Evolutionary conservation across 2,113 vertebrate species (phyloP).

Genomic region (Mobula birostris): DNA sequence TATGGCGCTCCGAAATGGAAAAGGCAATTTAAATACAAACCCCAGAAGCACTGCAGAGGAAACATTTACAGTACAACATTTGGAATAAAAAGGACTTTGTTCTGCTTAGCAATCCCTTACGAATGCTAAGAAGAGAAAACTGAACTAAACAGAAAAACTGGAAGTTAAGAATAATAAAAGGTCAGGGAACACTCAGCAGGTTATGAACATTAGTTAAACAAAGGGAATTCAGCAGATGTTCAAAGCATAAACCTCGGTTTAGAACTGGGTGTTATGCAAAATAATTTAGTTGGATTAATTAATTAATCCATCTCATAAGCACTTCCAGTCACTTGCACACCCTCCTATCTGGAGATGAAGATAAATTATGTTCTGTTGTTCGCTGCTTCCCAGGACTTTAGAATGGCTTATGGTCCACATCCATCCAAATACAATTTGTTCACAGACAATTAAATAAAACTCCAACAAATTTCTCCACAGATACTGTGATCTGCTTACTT

Average conservation of each 20-base stretch:
- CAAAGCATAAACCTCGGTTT: not conserved
- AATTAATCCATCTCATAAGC: no score
- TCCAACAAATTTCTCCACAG: not conserved
- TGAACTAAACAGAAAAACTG: not conserved
- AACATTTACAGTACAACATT: no score
- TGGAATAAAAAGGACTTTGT: no score
- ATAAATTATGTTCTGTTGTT: not conserved
- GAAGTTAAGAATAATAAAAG: not conserved
- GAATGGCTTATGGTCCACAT: no score
- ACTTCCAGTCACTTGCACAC: not conserved
- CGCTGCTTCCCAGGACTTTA: not conserved
- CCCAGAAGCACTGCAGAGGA: no score
- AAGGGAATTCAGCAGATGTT: not conserved
- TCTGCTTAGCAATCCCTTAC: no score
- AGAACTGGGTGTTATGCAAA: not conserved
- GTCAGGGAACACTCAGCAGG: not conserved
- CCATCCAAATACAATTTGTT: not conserved
- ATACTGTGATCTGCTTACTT: not conserved
- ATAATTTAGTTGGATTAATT: not conserved
- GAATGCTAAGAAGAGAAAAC: not conserved
- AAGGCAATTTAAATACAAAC: no score
- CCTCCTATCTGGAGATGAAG: not conserved
- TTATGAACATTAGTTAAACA: not conserved
- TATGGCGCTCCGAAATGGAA: no score
- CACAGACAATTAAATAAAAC: not conserved